Base-by-base conservation (phyloP, 2,113 vertebrate species). In the Hucho hucho region DNA sequence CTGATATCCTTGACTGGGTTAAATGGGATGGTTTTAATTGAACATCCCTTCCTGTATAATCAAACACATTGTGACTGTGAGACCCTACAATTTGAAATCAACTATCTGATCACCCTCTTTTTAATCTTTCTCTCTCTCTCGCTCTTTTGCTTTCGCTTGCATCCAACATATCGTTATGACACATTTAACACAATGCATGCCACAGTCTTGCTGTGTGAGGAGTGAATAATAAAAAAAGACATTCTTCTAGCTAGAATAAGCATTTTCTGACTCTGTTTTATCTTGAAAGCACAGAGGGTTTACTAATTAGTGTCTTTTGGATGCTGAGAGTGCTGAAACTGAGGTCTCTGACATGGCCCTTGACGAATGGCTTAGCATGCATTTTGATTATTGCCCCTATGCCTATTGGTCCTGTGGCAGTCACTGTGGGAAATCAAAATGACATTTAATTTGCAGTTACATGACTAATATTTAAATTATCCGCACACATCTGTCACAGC, bases 391-490 rank as follows among this genome's bases (percentile, higher is more conserved):
- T 75, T 76, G 72, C 66, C 49, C 72, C 25, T 58, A 64, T 73
- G 71, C 74, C 68, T 73, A 64, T 64, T 74, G 74, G 49, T 79
- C 56, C 58, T 37, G 47, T 72, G 71, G 75, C 76, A 69, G 74
- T 71, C 72, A 11, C 71, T 74, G 58, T 69, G 72, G 14, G 49
- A 83, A 83, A 87, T 84, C 80, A 81, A 75, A 83, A 79, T 83
- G 81, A 85, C 81, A 72, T 83, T 83, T 87, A 75, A 87, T 85
- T 83, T 83, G 73, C 70, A 76, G 65, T 78, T 75, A 81, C 81
- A 83, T 75, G 79, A 85, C 73, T 81, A 75, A 85, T 83, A 85
- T 83, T 81, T 80, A 81, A 83, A 85, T 87, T 83, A 84, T 71
- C 80, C 73, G n/a, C 64, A 24, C 71, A 76, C 78, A 87, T 87